These are phyloP conservation scores for Uropsilus gracilis DNA, from an alignment of 2,113 vertebrate species.

Conservation along the genomic window DNA sequence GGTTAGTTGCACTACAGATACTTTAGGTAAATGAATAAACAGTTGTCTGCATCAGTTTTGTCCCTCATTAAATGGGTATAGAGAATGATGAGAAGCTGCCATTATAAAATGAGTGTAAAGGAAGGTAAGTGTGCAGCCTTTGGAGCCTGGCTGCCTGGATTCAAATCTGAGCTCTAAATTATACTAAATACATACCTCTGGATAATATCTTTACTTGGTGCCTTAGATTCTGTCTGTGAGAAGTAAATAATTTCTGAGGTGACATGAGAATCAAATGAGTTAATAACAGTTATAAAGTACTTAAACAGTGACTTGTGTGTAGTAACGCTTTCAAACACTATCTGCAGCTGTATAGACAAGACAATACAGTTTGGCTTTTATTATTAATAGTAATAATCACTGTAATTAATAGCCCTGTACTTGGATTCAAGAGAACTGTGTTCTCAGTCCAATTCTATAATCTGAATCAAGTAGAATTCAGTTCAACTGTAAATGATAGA, in stretches of 20 bases:
- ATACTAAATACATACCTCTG: not conserved
- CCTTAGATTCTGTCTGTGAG: conserved; percentile 13
- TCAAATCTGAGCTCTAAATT: conserved; percentile 14
- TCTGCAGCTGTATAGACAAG: conserved; percentile 12
- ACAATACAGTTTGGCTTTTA: not conserved
- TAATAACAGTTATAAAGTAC: conserved; percentile 34
- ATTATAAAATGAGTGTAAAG: not conserved
- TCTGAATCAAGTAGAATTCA: not conserved
- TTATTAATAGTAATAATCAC: conserved; percentile 28
- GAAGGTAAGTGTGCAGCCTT: not conserved
- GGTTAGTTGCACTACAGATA: not conserved
- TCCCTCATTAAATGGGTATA: conserved; percentile 12
- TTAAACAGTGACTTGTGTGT: not conserved
- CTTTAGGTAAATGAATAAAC: conserved; percentile 32
- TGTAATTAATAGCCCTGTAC: conserved; percentile 21
- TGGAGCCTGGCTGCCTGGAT: not conserved
- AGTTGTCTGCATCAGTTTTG: conserved; percentile 9
- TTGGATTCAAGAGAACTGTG: conserved; percentile 39
- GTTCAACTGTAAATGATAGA: conserved; percentile 24
- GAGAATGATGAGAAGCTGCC: not conserved
- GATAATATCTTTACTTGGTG: not conserved
- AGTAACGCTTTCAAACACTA: conserved; percentile 36
- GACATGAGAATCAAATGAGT: conserved; percentile 33
- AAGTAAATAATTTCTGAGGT: conserved; percentile 10
- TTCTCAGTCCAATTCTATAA: not conserved